Evolutionary conservation across 2,888 invertebrate genomes (phyloP).

Genomic region (Capitulum mitella): DNA sequence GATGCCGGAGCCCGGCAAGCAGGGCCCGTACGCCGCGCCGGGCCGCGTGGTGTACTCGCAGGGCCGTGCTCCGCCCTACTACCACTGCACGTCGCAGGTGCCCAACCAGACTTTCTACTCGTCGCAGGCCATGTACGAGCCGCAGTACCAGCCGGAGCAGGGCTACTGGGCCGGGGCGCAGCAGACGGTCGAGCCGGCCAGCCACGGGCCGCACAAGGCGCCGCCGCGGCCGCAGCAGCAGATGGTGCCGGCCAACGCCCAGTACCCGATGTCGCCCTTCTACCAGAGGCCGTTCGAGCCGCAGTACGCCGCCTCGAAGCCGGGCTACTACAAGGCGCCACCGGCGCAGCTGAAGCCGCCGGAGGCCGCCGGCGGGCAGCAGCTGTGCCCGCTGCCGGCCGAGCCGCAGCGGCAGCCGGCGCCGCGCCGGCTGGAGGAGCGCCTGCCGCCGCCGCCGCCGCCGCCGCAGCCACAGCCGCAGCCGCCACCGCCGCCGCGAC

Average conservation of each 20-base stretch:
- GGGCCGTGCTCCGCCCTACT: not conserved
- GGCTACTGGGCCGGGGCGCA: slow-evolving; percentile 2
- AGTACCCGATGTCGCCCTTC: slow-evolving; percentile 15
- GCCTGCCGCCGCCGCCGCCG: not conserved
- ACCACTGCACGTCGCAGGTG: slow-evolving; percentile 20
- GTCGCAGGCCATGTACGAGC: slow-evolving; percentile 19
- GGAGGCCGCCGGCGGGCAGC: not conserved
- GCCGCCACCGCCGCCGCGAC: not conserved
- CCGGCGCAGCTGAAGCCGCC: not conserved
- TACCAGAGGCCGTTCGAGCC: slow-evolving; percentile 17
- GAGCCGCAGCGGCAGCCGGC: not conserved
- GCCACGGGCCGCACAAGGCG: not conserved
- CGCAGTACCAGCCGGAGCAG: slow-evolving; percentile 20
- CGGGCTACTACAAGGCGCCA: not conserved
- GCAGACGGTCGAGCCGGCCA: not conserved
- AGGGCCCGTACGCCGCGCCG: not conserved
- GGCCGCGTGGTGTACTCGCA: not conserved
- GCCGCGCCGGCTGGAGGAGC: not conserved
- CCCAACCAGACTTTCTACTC: slow-evolving; percentile 12
- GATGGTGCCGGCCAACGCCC: not conserved
- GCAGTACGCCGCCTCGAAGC: not conserved
- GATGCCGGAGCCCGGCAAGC: not conserved
- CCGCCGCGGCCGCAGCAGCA: not conserved
- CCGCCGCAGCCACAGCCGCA: not conserved
- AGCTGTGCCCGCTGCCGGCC: not conserved